Percentiles rank a stretch among this genome's conserved stretches.
Conservation (phyloP, 2,888 invertebrate genomes). For the Bedellia somnulentella region DNA sequence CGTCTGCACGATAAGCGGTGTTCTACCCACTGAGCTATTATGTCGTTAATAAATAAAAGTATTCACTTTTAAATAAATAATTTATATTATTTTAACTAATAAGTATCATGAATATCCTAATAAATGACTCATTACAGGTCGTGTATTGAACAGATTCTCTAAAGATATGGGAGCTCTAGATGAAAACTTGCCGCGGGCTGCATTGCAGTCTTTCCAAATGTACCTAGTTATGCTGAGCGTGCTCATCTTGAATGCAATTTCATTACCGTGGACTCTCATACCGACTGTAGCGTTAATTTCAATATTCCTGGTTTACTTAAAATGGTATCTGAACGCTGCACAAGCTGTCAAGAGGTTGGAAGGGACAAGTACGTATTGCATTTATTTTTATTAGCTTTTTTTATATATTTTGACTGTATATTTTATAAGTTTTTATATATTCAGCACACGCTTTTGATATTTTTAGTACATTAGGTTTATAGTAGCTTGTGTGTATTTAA, state of each 20-base stretch:
- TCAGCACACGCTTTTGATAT: too few relatives aligned
- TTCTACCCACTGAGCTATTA: too few relatives aligned
- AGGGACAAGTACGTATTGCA: conserved; percentile 61
- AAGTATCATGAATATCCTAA: too few relatives aligned
- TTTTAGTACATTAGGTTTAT: too few relatives aligned
- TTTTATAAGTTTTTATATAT: too few relatives aligned
- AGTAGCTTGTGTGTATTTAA: too few relatives aligned
- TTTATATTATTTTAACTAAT: too few relatives aligned
- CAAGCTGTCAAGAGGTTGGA: conserved; percentile 75
- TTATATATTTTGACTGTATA: too few relatives aligned
- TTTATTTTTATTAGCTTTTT: neutral
- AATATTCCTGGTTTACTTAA: conserved; percentile 65
- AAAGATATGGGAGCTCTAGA: conserved; percentile 83
- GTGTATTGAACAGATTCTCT: conserved; percentile 76
- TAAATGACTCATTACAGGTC: conserved; percentile 46
- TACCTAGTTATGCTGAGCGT: conserved; percentile 35
- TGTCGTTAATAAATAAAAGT: too few relatives aligned
- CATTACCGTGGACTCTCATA: conserved; percentile 40
- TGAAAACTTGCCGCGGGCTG: conserved; percentile 68
- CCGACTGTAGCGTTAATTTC: conserved; percentile 37
- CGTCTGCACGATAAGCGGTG: too few relatives aligned
- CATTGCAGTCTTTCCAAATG: conserved; percentile 65
- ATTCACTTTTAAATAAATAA: too few relatives aligned
- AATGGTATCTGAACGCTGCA: conserved; percentile 72
- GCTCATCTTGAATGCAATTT: conserved; percentile 34